Evolutionary conservation across 2,888 invertebrate species (phyloP).

Genomic region (Dasysyrphus tricinctus): DNA sequence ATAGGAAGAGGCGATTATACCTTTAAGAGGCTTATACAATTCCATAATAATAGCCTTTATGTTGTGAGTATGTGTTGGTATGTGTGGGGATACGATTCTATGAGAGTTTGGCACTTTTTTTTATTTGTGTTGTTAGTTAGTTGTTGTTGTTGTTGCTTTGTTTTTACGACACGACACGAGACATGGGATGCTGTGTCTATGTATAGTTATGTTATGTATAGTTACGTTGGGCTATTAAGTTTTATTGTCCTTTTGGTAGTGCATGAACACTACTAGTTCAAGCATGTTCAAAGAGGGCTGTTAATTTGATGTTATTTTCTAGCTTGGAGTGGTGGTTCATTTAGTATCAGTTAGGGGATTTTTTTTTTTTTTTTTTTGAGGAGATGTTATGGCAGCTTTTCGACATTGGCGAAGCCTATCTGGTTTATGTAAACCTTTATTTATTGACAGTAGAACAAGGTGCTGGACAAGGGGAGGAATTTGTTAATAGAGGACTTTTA

Average conservation of each 20-base stretch:
- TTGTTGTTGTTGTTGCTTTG: constrained; percentile 20
- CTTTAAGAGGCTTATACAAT: constrained; percentile 61
- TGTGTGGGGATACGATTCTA: neutral
- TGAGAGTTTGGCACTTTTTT: neutral
- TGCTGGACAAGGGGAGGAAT: constrained; percentile 32
- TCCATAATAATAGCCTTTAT: constrained; percentile 28
- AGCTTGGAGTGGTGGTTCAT: constrained; percentile 27
- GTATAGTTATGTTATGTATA: constrained; percentile 11
- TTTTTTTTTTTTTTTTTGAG: neutral
- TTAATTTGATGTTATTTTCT: constrained; percentile 56
- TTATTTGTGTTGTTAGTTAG: constrained; percentile 11
- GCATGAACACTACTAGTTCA: constrained; percentile 50
- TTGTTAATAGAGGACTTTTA: constrained; percentile 53
- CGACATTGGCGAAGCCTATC: constrained; percentile 25
- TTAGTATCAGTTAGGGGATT: constrained; percentile 10
- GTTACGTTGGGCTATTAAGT: constrained; percentile 38
- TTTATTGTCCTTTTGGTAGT: constrained; percentile 54
- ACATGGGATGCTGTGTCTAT: neutral
- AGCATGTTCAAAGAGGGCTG: constrained; percentile 46
- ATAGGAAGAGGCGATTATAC: constrained; percentile 55
- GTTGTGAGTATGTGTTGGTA: neutral
- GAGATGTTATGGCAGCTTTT: constrained; percentile 33
- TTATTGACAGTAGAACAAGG: constrained; percentile 31
- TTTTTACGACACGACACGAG: constrained; percentile 35
- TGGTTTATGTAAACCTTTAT: constrained; percentile 30